Base-by-base conservation (phyloP, 1,140 invertebrate genomes). In the Lepidurus packardi region DNA sequence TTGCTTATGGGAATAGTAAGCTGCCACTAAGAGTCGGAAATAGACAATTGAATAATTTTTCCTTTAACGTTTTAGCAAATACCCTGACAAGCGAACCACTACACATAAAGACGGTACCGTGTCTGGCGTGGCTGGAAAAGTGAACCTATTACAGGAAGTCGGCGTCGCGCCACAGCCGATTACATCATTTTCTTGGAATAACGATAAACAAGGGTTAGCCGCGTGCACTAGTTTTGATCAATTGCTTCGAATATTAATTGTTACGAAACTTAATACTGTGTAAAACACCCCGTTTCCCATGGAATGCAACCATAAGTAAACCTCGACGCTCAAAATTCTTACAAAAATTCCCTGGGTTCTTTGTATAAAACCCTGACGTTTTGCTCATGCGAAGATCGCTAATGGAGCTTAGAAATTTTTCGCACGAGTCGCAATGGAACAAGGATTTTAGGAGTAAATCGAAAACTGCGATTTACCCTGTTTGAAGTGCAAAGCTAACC, bases 211-310 rank as follows among this genome's bases (percentile, higher is more conserved):
- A 44, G 96, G 96, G 13, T 86, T 98, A 0, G 92, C 91, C 47
- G 90, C 97, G 3, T 94, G 93, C 82, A 93, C 93, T 4, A 90
- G 94, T 0, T 97, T 98, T 84, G 96, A 98, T 87, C 96, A 98
- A 85, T 91, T 90, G 78, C 83, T 98, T n/a, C 87, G 95, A 25
- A 89, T 98, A 7, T 83, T 98, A 47, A 92, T 98, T 75, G 91
- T 92, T 11, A 98, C 96, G 2, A 97, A 96, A 86, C 86, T 98
- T 0, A 95, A 96, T 85, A 16, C 53, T 65, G 13, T 65, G 53
- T 65, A 65, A 65, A 65, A n/a, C 16, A 21, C 34, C 34, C 34
- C 34, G 21, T 65, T 16, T 65, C 13, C 53, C 53, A 65, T 11
- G 7, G 21, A 65, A 65, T n/a, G 53, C 8, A 7, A 16, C 21